A percentile compares a stretch with the other conserved stretches of the same genome.
phyloP scores from a whole-genome alignment of 2,113 vertebrate genomes.

The Pachypanchax playfairii region DNA sequence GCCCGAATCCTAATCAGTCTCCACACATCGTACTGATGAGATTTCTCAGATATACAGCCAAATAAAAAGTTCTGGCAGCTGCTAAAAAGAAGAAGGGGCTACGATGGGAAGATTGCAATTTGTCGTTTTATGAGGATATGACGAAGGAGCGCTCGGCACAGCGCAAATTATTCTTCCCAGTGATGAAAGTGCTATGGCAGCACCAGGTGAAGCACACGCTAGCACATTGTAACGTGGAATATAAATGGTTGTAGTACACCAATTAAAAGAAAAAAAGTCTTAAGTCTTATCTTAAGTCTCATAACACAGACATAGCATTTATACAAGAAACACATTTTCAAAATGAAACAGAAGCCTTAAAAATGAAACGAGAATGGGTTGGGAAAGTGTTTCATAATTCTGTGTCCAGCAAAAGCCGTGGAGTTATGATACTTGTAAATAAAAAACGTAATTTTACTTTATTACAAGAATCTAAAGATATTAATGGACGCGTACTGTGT shows the following conservation, averaged over 20 bases:
- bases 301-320: background rate
- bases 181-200: background rate
- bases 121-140: background rate
- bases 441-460: background rate
- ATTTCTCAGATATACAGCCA: background rate
- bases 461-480: background rate
- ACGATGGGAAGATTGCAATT: background rate
- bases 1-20: background rate
- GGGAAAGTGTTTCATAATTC: too few species aligned
- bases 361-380: too few species aligned
- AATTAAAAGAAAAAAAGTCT: slow-evolving; percentile 3
- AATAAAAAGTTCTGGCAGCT: background rate
- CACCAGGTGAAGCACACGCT: background rate
- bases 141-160: background rate
- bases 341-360: background rate
- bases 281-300: slow-evolving; percentile 4
- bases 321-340: background rate
- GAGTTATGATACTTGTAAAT: background rate
- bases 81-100: background rate
- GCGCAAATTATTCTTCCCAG: background rate
- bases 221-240: slow-evolving; percentile 6
- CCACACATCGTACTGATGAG: slow-evolving; percentile 4
- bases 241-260: slow-evolving; percentile 10
- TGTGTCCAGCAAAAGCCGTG: background rate
- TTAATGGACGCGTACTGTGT: background rate